Base-by-base conservation (phyloP, 2,888 invertebrate species). In the Pterostichus niger region DNA sequence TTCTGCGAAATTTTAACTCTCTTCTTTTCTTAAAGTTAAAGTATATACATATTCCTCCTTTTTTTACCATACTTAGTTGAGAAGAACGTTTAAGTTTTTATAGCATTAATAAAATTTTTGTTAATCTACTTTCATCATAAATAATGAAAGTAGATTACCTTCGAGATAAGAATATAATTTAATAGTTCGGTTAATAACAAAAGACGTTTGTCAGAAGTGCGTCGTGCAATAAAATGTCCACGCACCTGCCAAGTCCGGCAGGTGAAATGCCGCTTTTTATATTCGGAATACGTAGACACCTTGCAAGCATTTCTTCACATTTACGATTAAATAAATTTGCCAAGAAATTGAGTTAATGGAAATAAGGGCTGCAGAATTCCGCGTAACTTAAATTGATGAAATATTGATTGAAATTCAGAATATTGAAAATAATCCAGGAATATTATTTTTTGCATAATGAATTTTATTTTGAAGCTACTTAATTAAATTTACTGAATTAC, bases 321-420 rank as follows among this genome's bases (percentile, higher is more conserved):
- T 24, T 56, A 56, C 24, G 17, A 56, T 10, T 56, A 56, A 56
- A 56, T 56, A 6, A 56, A 56, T 56, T 56, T 24, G 56, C 24
- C 24, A 56, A 56, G 56, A 56, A 56, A 56, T 54, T 56, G 56
- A 56, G 24, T 4, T 56, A 56, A 56, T 56, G 56, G 24, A 10
- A 24, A 9, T 56, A 56, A 17, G 24, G 17, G 24, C 56, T 3
- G 17, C 56, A 24, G 17, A 56, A 56, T 56, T 56, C 17, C 61
- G 24, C 6, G n/a, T n/a, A n/a, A n/a, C n/a, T 61, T 61, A 61
- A 61, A 33, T 35, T 61, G 33, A 61, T 61, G 24, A 61, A 61
- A 61, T 33, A 33, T 61, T 24, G 33, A 61, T 33, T 11, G n/a
- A 31, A 35, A 33, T 31, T 56, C 24, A 5, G 10, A 56, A 17